Base-by-base conservation (phyloP, 1,140 invertebrate species). In the Maniola jurtina region DNA sequence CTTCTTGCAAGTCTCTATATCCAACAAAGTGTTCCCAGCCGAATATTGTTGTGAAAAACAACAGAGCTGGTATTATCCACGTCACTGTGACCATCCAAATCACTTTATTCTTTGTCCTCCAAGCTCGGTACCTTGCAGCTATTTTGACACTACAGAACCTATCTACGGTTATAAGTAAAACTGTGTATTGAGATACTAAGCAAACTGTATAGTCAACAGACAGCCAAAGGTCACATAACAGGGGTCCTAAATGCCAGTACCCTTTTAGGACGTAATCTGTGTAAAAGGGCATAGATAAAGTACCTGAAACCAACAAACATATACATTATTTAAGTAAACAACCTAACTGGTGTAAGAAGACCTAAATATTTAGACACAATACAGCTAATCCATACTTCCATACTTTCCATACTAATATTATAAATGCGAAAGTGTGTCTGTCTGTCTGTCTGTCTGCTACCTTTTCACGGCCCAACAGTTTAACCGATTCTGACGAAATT, bases 151-250 rank as follows among this genome's bases (percentile, higher is more conserved):
- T 99, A 89, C 98, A 99, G 91, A 98, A 99, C 69, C 99, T 94
- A 91, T 99, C 99, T 58, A 99, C 97, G 11, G 99, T 99, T 73
- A 99, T 99, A 55, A 99, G 93, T 34, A 99, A 94, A 2, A 99
- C 99, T 0, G 99, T 99, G 88, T 99, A 99, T 88, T 99, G 99
- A 2, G 98, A 99, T 5, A 99, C 98, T 16, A 99, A 92, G 84
- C 99, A 99, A 1, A 99, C 98, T 6, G 98, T 99, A 90, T 99
- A 99, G 91, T 99, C 99, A 15, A 99, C 96, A 0, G 98, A 99
- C 0, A 99, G 93, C 99, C 99, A 99, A 38, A 99, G 92, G 90
- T 99, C 99, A 88, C 99, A 99, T 0, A 99, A 92, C 62, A 99
- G 93, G 10, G 97, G 96, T 14, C 99, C 98, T 56, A 99, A 93